Evolutionary conservation across 2,113 vertebrate species (phyloP).

Genomic region (Tichodroma muraria): DNA sequence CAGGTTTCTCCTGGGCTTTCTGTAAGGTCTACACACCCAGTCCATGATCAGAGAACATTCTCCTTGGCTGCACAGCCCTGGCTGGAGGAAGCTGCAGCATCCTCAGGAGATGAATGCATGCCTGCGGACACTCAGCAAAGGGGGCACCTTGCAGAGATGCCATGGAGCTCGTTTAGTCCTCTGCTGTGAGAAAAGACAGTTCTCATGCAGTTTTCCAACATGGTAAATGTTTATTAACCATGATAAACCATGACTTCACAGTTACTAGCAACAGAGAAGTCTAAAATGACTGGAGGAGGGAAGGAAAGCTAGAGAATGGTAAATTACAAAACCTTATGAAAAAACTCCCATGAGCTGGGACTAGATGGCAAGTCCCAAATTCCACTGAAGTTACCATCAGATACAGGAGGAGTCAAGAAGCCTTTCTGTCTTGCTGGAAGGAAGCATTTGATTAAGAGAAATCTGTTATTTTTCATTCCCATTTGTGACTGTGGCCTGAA

Average conservation of each 20-base stretch:
- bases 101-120: neutral
- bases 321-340: neutral
- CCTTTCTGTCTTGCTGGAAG: neutral
- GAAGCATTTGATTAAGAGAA: neutral
- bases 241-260: neutral
- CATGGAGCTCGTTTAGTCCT: neutral
- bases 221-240: too few relatives aligned
- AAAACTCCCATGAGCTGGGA: neutral
- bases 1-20: neutral
- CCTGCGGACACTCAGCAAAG: accelerated
- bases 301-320: neutral
- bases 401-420: neutral
- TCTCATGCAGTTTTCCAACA: neutral
- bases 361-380: neutral
- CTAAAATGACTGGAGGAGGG: neutral
- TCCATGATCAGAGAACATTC: neutral
- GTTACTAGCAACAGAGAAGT: neutral
- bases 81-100: neutral
- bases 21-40: neutral
- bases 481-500: neutral
- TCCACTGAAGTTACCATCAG: neutral
- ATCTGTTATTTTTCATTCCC: neutral
- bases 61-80: neutral
- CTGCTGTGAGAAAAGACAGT: neutral
- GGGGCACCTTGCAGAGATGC: neutral